phyloP scores from a whole-genome alignment of 2,113 vertebrate genomes.

The Pygoscelis adeliae region DNA sequence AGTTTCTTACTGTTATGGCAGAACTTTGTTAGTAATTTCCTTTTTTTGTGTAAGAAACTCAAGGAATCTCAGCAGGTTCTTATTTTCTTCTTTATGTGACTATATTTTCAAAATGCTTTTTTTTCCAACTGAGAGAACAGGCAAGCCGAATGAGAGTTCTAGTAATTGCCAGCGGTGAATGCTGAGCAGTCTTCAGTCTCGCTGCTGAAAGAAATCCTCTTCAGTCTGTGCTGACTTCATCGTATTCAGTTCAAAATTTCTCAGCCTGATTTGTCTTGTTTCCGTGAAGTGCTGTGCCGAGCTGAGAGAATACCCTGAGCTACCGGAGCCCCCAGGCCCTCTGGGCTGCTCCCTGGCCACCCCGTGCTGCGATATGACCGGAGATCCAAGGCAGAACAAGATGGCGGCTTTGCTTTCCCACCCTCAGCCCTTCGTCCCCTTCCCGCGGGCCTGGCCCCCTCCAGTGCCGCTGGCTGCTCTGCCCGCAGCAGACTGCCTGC shows the following conservation, averaged over 20 bases:
- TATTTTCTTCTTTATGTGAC: not conserved
- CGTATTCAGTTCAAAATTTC: not conserved
- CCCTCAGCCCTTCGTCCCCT: not conserved
- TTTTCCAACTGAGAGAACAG: not conserved
- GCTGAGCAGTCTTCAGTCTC: not conserved
- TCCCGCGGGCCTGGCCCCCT: fast-evolving
- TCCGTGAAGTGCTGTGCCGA: not conserved
- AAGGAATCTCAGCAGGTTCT: not conserved
- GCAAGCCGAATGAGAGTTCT: not conserved
- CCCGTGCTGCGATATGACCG: fast-evolving
- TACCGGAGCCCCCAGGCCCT: not conserved
- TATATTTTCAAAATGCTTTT: not conserved
- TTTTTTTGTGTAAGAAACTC: not conserved
- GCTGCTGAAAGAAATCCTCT: not conserved
- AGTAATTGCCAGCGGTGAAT: not conserved
- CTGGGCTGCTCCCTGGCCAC: not conserved
- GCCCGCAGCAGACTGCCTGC: not conserved
- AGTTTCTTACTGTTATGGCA: not conserved
- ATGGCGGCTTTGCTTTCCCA: not conserved
- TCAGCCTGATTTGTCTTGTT: not conserved
- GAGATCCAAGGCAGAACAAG: not conserved
- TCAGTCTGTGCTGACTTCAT: not conserved
- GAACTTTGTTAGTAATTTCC: not conserved
- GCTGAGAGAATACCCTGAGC: not conserved
- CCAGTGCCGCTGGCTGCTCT: not conserved